Evolutionary conservation across 1,140 invertebrate species (phyloP).

Genomic region (Drosophila gunungcola): DNA sequence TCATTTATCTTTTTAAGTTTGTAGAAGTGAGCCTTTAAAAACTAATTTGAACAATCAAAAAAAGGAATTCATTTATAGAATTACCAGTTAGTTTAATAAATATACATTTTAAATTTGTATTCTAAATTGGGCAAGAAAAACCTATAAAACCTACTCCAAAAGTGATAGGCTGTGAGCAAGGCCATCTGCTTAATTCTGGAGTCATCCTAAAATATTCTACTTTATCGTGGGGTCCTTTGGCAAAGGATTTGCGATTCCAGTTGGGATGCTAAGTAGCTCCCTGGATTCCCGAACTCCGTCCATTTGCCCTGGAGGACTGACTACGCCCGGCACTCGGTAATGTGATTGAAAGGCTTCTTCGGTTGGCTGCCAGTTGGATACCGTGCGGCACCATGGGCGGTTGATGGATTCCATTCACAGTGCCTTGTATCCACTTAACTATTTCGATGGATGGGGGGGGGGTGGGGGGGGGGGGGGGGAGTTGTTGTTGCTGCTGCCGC

Average conservation of each 20-base stretch:
- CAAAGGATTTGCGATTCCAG: not conserved
- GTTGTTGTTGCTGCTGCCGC: slow-evolving; percentile 24
- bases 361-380: slow-evolving; percentile 49
- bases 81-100: no score
- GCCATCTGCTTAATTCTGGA: not conserved
- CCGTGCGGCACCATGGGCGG: slow-evolving; percentile 63
- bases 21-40: no score
- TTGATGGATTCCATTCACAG: slow-evolving; percentile 76
- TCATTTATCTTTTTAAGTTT: no score
- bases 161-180: not conserved
- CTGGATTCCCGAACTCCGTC: slow-evolving; percentile 10
- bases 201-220: slow-evolving; percentile 3
- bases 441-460: slow-evolving; percentile 42
- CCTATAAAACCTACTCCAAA: no score
- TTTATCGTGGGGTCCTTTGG: not conserved
- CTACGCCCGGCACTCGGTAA: slow-evolving; percentile 38
- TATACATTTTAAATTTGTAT: no score
- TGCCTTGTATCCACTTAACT: slow-evolving; percentile 48
- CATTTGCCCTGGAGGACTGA: slow-evolving; percentile 25
- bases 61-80: no score
- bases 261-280: slow-evolving; percentile 25
- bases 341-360: slow-evolving; percentile 59
- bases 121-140: no score
- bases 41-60: no score
- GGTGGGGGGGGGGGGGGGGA: slow-evolving; percentile 20